phyloP scores from a whole-genome alignment of 2,113 vertebrate genomes.

The Theristicus caerulescens region DNA sequence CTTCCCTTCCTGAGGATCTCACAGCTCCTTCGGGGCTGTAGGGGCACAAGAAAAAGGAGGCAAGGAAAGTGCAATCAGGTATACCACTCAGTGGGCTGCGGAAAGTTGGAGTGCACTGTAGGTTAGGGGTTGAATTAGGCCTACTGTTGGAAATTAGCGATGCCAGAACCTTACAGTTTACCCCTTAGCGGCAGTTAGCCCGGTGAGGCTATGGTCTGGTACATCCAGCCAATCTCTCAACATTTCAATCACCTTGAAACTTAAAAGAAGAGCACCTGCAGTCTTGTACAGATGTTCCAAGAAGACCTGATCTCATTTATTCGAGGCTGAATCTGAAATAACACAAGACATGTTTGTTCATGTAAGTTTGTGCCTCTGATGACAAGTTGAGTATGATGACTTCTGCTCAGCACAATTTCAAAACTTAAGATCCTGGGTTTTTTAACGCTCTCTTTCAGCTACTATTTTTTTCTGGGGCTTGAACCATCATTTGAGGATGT shows the following conservation, averaged over 20 bases:
- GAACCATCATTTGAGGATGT: not conserved
- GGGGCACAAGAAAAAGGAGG: not conserved
- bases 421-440: not conserved
- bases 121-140: not conserved
- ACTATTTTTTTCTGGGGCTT: not conserved
- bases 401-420: not conserved
- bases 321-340: not conserved
- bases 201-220: not conserved
- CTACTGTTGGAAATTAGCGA: not conserved
- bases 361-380: not conserved
- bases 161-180: not conserved
- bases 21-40: not conserved
- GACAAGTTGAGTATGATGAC: not conserved
- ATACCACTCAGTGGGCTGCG: not conserved
- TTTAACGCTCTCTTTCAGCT: not conserved
- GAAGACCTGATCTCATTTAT: not conserved
- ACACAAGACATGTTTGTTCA: not conserved
- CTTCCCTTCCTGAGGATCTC: not conserved
- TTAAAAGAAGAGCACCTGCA: not conserved
- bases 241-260: not conserved
- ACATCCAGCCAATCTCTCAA: not conserved
- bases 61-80: not conserved
- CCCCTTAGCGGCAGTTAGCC: not conserved
- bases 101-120: not conserved
- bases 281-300: not conserved